Base-by-base conservation (phyloP, 2,888 invertebrate genomes). In the Spisula solida region DNA sequence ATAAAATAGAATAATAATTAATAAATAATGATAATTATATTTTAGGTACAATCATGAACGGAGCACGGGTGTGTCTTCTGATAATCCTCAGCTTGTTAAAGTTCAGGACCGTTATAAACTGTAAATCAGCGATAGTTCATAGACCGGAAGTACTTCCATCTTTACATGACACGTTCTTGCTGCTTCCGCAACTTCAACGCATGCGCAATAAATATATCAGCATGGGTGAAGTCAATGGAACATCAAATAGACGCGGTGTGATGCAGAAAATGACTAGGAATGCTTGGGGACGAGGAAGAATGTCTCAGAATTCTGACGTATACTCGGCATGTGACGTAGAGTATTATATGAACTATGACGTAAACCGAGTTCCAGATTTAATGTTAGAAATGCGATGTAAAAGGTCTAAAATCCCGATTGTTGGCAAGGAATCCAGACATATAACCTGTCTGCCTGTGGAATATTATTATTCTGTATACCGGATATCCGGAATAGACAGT, bases 371-470 rank as follows among this genome's bases (percentile, higher is more conserved):
- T n/a, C 82, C 82, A 18, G 31, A 41, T 12, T 47, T 41, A n/a
- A 25, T 82, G 82, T n/a, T 82, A 41, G 82, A 82, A 82, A 25
- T 47, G n/a, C 60, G 47, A 10, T 82, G 82, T n/a, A 47, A 41
- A 16, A 66, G 82, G 25, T 16, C 31, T 47, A 60, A 47, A 1
- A 75, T 16, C 18, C 31, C 14, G 14, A 1, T 8, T 34, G 6
- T 14, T 34, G 14, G 14, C 18, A 75, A 31, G 25, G 6, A 75
- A 25, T 31, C 60, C 4, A 66, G 4, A 4, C 60, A 66, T 5
- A 60, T 47, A 25, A 25, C n/a, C 34, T 82, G 82, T 66, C 25
- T 60, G 34, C 66, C 82, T 1, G 47, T 82, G 20, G 47, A 82
- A 60, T 82, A 82, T 25, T 66, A 66, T 34, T 82, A 66, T 47